Base-by-base conservation (phyloP, 2,888 invertebrate genomes). In the Ichneumon xanthorius region DNA sequence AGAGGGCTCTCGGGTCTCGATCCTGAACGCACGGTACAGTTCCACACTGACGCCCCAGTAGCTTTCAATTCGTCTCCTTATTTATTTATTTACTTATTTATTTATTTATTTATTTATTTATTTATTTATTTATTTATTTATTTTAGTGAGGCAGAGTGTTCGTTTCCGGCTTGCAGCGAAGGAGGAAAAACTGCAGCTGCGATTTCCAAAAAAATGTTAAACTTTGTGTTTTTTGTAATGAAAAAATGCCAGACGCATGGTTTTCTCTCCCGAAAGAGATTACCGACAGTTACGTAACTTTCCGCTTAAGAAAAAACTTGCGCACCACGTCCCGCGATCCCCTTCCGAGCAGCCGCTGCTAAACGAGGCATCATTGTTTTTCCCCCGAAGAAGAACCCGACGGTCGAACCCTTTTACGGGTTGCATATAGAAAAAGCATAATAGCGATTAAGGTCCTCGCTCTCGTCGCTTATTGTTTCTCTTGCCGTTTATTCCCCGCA, bases 1-100 rank as follows among this genome's bases (percentile, higher is more conserved):
- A 77, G 48, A 53, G 79, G 63, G 71, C 71, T 63, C 67, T 78
- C 75, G 80, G 86, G 73, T 84, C 86, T 85, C 80, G 76, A 63
- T 70, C n/a, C 48, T 76, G 33, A 22, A 30, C 19, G 19, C 22
- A 58, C 9, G n/a, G 11, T 72, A 53, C 37, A 72, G 16, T 19
- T 16, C 30, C 33, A 9, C n/a, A 53, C n/a, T 71, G 9, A 53
- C 30, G 33, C 53, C 11, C 61, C 73, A 30, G 26, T 61, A 26
- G 30, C 2, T 45, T 73, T 73, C 26, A 61, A 73, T 14, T 26
- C 37, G 1, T 71, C 33, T 33, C 33, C 33, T 53, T 33, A 55
- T 58, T 37, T 53, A 53, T 19, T 19, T 53, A 53, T 53, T 53
- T 16, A 19, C n/a, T n/a, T 50, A 53, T 19, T 7, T 53, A 40